These are phyloP conservation scores for Beaufortia kweichowensis DNA, from an alignment of 2,113 vertebrate genomes.

Conservation along the genomic window DNA sequence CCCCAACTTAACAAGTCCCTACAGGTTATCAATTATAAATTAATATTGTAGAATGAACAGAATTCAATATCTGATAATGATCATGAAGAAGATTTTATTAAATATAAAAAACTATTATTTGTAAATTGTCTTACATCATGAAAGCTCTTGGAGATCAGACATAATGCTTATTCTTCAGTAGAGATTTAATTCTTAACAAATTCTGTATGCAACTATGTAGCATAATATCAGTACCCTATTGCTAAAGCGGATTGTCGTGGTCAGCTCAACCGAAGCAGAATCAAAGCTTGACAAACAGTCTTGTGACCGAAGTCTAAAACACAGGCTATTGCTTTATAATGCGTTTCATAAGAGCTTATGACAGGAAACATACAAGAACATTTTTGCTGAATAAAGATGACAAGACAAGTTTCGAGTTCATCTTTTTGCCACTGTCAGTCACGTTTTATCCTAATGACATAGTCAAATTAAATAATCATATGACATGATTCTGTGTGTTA, in stretches of 20 bases:
- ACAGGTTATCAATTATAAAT: too few relatives aligned
- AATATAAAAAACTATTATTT: too few relatives aligned
- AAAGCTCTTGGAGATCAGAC: too few relatives aligned
- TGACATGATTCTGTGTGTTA: background rate
- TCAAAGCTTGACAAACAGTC: conserved; percentile 5
- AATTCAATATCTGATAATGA: too few relatives aligned
- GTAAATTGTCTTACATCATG: too few relatives aligned
- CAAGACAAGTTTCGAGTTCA: conserved; percentile 4
- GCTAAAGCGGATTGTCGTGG: conserved; percentile 16
- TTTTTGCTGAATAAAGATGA: conserved; percentile 15
- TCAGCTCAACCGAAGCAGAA: background rate
- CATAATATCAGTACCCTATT: background rate
- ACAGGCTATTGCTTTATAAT: background rate
- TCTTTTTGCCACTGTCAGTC: background rate
- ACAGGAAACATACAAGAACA: background rate
- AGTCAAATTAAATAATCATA: background rate
- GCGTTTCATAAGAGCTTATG: background rate
- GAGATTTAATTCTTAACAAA: too few relatives aligned
- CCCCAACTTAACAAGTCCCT: too few relatives aligned
- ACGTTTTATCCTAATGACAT: background rate
- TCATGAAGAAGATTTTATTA: too few relatives aligned
- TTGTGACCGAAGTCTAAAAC: conserved; percentile 9
- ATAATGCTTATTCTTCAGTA: too few relatives aligned
- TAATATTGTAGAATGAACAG: too few relatives aligned
- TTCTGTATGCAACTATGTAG: too few relatives aligned